These are phyloP conservation scores for Drosophila tropicalis DNA, from an alignment of 1,140 invertebrate genomes.

Conservation along the genomic window DNA sequence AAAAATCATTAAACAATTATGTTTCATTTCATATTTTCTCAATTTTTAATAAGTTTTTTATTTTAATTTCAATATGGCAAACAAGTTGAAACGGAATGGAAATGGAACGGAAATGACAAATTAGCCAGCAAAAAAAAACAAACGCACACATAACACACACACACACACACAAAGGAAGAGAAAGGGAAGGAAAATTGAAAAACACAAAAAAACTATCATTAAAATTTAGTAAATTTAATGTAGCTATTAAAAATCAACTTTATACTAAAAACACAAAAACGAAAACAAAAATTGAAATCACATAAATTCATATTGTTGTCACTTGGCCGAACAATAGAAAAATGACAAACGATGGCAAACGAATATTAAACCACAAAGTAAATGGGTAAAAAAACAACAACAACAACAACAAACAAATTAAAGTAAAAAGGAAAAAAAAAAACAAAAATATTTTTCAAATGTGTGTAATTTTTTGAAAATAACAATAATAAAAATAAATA, in stretches of 20 bases:
- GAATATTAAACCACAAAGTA: slow-evolving; percentile 4
- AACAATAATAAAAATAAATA: slow-evolving; percentile 69
- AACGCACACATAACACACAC: neutral
- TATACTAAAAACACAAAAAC: slow-evolving; percentile 56
- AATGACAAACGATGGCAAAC: neutral
- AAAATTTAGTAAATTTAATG: slow-evolving; percentile 71
- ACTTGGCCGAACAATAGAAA: slow-evolving; percentile 47
- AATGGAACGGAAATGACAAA: slow-evolving; percentile 39
- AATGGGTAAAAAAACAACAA: slow-evolving; percentile 26
- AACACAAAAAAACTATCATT: slow-evolving; percentile 51
- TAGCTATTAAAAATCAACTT: slow-evolving; percentile 61
- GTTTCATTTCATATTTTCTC: slow-evolving; percentile 51
- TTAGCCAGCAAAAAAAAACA: slow-evolving; percentile 50
- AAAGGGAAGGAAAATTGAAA: neutral
- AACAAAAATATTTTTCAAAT: slow-evolving; percentile 75
- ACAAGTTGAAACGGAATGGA: slow-evolving; percentile 18
- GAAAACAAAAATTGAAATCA: slow-evolving; percentile 42
- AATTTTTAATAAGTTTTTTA: neutral
- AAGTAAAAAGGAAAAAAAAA: slow-evolving; percentile 39
- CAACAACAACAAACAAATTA: slow-evolving; percentile 27
- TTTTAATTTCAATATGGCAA: slow-evolving; percentile 18
- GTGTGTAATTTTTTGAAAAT: slow-evolving; percentile 81
- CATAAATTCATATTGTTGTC: slow-evolving; percentile 49
- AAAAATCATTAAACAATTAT: slow-evolving; percentile 62
- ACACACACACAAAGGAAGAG: neutral